Evolutionary conservation across 2,888 invertebrate genomes (phyloP), one percentile per base, ranked within the genome.

Genomic region (Drosophila falleni): DNA sequence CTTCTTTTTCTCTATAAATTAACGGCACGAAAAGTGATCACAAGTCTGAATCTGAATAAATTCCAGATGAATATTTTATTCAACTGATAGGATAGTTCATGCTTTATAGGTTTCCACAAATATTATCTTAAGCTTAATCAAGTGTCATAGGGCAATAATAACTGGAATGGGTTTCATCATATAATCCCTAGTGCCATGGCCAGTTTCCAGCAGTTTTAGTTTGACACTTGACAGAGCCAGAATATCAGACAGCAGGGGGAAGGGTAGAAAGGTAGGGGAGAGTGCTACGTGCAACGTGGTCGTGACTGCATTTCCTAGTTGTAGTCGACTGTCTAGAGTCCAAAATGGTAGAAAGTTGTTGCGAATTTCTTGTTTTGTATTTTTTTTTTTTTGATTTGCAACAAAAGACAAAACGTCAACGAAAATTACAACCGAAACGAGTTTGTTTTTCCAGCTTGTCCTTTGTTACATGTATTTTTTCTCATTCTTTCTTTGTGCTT

Each of bases 361-460:
- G 81, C 59, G 51, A 83, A 74, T 70, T 56, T 55, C 19, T 42
- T 23, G 1, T 33, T 54, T 42, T 42, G 10, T 76, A 69, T 79
- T 81, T 46, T 55, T 33, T 4, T 26, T 77, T 74, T 77, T 56
- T 77, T 77, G 71, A 81, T 81, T 71, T 75, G 71, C 65, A 58
- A 63, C 87, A 71, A 64, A 70, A 76, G 73, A 82, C 78, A 83
- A 71, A 78, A 63, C 74, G 73, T 71, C 77, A 80, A 49, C 70
- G 59, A 72, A 64, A 69, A 79, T 76, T 78, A 70, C 77, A 71
- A 70, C 55, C 61, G 73, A 71, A 80, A 71, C 75, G 68, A 69
- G 73, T 73, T 71, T 70, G 64, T 56, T 70, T 59, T 74, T 56
- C 51, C 50, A 53, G 69, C 54, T 63, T 49, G 42, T 60, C 44